phyloP scores from a whole-genome alignment of 2,888 invertebrate species.

The Amphiduros pacificus region DNA sequence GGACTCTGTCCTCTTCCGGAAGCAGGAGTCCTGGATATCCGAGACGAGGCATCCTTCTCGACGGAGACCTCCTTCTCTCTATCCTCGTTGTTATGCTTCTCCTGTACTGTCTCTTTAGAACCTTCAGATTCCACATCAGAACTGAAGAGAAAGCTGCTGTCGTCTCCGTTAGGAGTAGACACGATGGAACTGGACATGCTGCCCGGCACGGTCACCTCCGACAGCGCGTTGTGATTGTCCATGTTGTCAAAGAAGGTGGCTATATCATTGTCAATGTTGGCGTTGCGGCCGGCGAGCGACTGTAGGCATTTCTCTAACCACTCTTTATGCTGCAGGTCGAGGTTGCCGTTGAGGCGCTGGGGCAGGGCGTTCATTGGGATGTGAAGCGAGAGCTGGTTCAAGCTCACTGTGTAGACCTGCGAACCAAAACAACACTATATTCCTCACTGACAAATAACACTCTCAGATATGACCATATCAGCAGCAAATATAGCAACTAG shows the following conservation, averaged over 20 bases:
- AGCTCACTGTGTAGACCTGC: slow-evolving; percentile 83
- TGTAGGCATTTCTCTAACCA: slow-evolving; percentile 71
- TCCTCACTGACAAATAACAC: too few species aligned
- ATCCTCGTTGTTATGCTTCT: slow-evolving; percentile 71
- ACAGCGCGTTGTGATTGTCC: slow-evolving; percentile 11
- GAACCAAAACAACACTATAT: too few species aligned
- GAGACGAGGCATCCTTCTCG: slow-evolving; percentile 25
- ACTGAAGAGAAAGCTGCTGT: slow-evolving; percentile 23
- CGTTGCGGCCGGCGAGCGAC: slow-evolving; percentile 10
- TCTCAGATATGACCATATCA: too few species aligned
- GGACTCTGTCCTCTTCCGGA: slow-evolving; percentile 4
- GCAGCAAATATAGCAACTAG: too few species aligned
- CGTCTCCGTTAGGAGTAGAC: slow-evolving; percentile 3
- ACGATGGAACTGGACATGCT: not conserved
- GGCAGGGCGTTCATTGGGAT: slow-evolving; percentile 89
- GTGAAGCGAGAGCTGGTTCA: slow-evolving; percentile 85
- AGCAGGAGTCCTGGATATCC: not conserved
- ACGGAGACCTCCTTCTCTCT: slow-evolving; percentile 47
- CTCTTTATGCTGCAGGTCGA: slow-evolving; percentile 83
- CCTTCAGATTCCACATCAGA: slow-evolving; percentile 50
- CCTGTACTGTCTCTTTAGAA: slow-evolving; percentile 44
- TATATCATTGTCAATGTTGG: slow-evolving; percentile 26
- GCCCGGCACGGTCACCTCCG: not conserved
- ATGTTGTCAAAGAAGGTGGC: slow-evolving; percentile 23
- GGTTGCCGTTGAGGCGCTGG: slow-evolving; percentile 82